Conservation (phyloP, 2,888 invertebrate genomes). For the Lochmaea crataegi region DNA sequence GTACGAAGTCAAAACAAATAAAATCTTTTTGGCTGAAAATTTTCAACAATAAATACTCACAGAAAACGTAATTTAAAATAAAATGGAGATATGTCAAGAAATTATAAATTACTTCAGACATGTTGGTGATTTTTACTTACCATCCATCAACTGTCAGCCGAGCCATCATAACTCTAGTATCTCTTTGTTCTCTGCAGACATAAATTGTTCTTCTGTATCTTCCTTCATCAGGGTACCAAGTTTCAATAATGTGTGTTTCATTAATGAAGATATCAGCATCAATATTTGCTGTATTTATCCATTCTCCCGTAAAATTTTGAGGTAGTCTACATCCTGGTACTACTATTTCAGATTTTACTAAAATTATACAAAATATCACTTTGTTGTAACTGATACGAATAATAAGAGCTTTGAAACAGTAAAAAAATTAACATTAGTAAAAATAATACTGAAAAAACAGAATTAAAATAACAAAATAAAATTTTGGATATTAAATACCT, state of each 20-base stretch:
- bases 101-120: neutral
- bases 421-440: too few species aligned
- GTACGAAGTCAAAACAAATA: constrained; percentile 96
- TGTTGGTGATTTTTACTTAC: constrained; percentile 63
- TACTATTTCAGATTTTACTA: constrained; percentile 85
- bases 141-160: constrained; percentile 95
- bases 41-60: neutral
- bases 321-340: constrained; percentile 92
- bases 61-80: too few species aligned
- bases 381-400: constrained; percentile 5
- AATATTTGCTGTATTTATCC: constrained; percentile 98
- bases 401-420: neutral
- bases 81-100: neutral
- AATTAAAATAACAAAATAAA: neutral
- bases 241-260: constrained; percentile 96
- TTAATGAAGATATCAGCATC: constrained; percentile 95
- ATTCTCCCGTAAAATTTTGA: constrained; percentile 92
- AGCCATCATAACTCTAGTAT: constrained; percentile 94
- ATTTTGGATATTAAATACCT: constrained; percentile 65
- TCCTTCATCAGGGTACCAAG: constrained; percentile 93
- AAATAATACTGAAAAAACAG: too few species aligned
- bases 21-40: constrained; percentile 93
- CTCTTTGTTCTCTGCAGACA: constrained; percentile 93
- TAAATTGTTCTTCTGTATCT: constrained; percentile 90
- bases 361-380: constrained; percentile 40